Conservation (phyloP, 2,888 invertebrate genomes). For the Diarsia mendica region DNA sequence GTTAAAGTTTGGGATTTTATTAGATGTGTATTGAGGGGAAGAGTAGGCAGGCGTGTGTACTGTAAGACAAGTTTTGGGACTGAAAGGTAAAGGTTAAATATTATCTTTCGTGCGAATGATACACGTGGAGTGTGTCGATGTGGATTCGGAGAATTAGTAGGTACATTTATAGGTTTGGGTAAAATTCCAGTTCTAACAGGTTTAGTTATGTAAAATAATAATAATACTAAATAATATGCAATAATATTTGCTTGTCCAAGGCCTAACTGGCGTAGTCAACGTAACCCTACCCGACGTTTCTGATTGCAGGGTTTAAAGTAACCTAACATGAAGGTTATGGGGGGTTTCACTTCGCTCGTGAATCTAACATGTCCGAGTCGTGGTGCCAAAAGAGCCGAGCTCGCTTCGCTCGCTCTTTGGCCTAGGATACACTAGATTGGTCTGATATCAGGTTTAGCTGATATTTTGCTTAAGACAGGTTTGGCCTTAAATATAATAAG, state of each 20-base stretch:
- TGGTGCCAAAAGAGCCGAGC: no score
- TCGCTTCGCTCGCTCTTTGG: no score
- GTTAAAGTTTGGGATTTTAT: constrained; percentile 63
- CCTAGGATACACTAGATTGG: no score
- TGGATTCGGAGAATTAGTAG: neutral
- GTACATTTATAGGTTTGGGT: neutral
- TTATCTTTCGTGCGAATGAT: constrained; percentile 32
- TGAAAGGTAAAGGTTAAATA: constrained; percentile 9
- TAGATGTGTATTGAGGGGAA: constrained; percentile 58
- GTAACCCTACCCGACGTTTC: no score
- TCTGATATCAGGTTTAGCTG: no score
- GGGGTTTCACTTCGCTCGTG: no score
- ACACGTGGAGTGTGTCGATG: constrained; percentile 16
- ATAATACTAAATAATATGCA: no score
- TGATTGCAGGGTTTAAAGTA: neutral
- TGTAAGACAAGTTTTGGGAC: constrained; percentile 43
- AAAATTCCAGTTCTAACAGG: neutral
- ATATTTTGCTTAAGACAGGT: no score
- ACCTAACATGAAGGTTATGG: no score
- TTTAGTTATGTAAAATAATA: neutral
- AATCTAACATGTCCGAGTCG: no score
- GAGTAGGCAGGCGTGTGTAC: constrained; percentile 20
- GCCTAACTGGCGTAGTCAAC: neutral
- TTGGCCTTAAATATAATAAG: no score
- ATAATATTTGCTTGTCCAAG: neutral